Percentiles rank a stretch among this genome's conserved stretches.
Evolutionary conservation across 2,113 vertebrate genomes (phyloP).

Genomic region (Pongo abelii): DNA sequence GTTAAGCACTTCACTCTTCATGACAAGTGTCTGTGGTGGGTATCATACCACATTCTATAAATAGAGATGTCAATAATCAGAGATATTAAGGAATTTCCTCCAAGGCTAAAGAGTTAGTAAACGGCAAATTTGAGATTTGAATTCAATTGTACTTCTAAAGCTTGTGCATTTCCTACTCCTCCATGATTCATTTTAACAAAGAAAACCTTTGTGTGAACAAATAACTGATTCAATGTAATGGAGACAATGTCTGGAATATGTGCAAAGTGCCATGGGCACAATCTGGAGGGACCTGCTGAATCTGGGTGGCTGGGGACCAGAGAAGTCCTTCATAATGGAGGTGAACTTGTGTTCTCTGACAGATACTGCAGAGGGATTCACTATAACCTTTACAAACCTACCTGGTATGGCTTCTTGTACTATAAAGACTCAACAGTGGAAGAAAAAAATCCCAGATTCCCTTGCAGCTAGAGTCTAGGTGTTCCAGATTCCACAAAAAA

Average conservation of each 20-base stretch:
- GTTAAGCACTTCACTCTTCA: background rate
- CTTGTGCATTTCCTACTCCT: background rate
- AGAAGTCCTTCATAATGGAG: background rate
- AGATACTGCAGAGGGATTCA: background rate
- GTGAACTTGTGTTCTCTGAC: background rate
- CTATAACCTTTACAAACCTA: background rate
- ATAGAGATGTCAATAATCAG: background rate
- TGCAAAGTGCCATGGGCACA: background rate
- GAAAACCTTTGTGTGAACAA: background rate
- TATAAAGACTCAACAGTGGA: background rate
- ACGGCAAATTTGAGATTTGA: slow-evolving; percentile 50
- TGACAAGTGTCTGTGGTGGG: background rate
- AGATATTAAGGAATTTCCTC: slow-evolving; percentile 48
- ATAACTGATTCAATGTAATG: background rate
- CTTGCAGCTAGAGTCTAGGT: background rate
- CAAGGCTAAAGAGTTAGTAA: background rate
- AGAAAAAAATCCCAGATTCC: background rate
- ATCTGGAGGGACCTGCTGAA: background rate
- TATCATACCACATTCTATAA: background rate
- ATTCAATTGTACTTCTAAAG: background rate
- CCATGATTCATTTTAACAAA: background rate
- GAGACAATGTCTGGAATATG: background rate
- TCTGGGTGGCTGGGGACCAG: background rate
- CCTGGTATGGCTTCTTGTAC: background rate
- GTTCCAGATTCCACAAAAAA: background rate